Conservation (phyloP, 2,797 vertebrate genomes). For the Danio aesculapii region DNA sequence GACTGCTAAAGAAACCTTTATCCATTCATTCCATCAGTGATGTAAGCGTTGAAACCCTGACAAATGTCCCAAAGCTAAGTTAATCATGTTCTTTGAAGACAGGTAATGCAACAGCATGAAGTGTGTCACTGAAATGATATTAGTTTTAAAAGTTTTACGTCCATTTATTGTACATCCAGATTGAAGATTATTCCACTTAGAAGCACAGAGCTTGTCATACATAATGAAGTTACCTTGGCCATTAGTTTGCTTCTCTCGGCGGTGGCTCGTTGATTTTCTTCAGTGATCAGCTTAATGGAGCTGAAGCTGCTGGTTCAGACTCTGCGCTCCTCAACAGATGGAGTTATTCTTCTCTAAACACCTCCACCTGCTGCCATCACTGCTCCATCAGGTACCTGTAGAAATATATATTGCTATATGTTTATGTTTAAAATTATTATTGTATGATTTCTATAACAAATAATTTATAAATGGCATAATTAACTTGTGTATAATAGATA, state of each 20-base stretch:
- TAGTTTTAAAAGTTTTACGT: neutral
- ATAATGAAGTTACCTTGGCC: constrained; percentile 52
- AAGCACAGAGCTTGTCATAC: neutral
- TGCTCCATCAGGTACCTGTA: neutral
- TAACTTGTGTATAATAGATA: no score
- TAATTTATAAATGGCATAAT: no score
- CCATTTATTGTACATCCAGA: neutral
- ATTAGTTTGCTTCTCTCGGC: constrained; percentile 51
- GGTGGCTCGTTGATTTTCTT: constrained; percentile 41
- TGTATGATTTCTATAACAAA: no score
- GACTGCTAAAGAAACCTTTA: neutral
- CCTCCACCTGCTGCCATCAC: constrained; percentile 39
- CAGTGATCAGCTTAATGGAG: constrained; percentile 60
- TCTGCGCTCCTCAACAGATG: constrained; percentile 54
- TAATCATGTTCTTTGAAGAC: neutral
- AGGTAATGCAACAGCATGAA: neutral
- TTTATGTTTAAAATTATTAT: no score
- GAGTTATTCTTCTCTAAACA: constrained; percentile 34
- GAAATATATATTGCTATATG: no score
- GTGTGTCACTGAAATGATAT: constrained; percentile 1
- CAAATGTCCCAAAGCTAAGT: neutral
- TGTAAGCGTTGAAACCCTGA: neutral
- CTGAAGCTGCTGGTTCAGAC: constrained; percentile 28
- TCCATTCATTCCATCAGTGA: neutral
- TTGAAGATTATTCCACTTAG: constrained; percentile 1